Evolutionary conservation across 2,888 invertebrate species (phyloP), one percentile per base, ranked within the genome.

Genomic region (Neria commutata): DNA sequence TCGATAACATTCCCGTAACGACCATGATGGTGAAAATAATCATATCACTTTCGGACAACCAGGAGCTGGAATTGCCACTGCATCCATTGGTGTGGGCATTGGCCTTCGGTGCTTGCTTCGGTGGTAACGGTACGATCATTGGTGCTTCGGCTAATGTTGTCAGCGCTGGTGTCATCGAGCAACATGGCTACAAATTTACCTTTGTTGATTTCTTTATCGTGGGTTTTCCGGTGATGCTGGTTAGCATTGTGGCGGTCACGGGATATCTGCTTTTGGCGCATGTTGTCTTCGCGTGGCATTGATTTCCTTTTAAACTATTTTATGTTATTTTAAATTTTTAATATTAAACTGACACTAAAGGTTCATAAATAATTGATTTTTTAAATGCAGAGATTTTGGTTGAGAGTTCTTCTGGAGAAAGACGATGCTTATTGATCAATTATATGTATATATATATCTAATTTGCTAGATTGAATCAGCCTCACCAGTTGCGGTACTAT

Each of bases 101-200:
- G 8, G 89, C 92, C 0, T 91, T 91, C 67, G 95, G 95, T 0
- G 92, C 94, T 1, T 95, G 95, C 78, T 85, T 95, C 54, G 95
- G 95, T 82, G 95, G 94, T 58, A 95, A 95, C 81, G 95, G 94
- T 23, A 94, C 95, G 0, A 76, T 95, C 19, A 93, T 95, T 71
- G 95, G 94, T 37, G 92, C 95, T 0, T 92, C 94, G 16, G 92
- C 94, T 0, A 95, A 95, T 81, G 92, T 95, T 11, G 92, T 95
- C 0, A 92, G 93, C 77, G 94, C 93, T 1, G 94, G 95, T 46
- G 90, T 95, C 2, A 94, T 95, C 0, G 93, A 91, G 70, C 94
- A 94, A 70, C 93, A 95, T 79, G 95, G 95, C 2, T 94, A 95
- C 78, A 85, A 88, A 66, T 90, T 95, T 73, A 87, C 90, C 0